Evolutionary conservation across 2,888 invertebrate species (phyloP), one percentile per base, ranked within the genome.

Genomic region (Perizoma affinitatum): DNA sequence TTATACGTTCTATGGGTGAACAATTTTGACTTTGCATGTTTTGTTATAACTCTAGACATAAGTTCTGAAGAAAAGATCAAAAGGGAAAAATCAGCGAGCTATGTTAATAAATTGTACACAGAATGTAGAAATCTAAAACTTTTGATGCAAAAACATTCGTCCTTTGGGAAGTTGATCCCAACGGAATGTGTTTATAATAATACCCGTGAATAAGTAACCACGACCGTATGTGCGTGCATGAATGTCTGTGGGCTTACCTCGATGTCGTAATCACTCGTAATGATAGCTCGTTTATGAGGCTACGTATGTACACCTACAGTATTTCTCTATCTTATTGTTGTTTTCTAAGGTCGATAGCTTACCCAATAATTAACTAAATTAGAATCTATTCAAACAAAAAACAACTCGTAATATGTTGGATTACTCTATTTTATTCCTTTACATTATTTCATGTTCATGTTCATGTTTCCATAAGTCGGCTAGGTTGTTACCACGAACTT

Each of bases 1-100:
- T 65, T 69, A 64, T 35, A 36, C 5, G n/a, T 61, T 69, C 46
- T 59, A 40, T 61, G 59, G 66, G 57, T 61, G 63, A 63, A 70
- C 69, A 73, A 71, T 73, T 74, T 72, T 75, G 71, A 77, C 72
- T 76, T 76, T 69, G 47, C 63, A 56, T 56, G 71, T 69, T 73
- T 73, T 69, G 65, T 68, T 70, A 57, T 69, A 1, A 22, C 65
- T 68, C 56, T 56, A 58, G 58, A 61, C 63, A 58, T n/a, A 48
- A 6, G 33, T 49, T 42, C 49, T 49, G 6, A 10, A 46, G 36
- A 43, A 46, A 42, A 54, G 41, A 51, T 41, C 42, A 54, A 34
- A 35, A 36, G 3, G 7, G 4, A 42, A 5, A n/a, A 42, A 42
- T 42, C 4, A 41, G 41, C 9, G 70, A 79, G 70, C 72, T 72